Evolutionary conservation across 2,113 vertebrate genomes (phyloP).

Genomic region (Sinocyclocheilus anshuiensis): DNA sequence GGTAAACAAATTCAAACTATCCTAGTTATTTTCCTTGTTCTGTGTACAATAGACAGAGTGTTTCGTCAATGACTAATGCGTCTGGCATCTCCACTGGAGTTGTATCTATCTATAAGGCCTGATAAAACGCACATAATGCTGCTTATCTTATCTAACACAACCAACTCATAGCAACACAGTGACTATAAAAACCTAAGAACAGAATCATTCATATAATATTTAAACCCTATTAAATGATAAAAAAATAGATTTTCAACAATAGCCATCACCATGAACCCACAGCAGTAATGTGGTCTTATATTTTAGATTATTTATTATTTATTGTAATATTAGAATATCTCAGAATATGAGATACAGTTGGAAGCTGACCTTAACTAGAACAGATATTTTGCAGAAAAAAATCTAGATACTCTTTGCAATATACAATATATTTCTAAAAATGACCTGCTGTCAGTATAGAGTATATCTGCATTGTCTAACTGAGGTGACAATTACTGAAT

Average conservation of each 20-base stretch:
- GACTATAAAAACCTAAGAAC: conserved; percentile 5
- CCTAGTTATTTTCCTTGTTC: conserved; percentile 25
- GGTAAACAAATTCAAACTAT: background rate
- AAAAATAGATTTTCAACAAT: background rate
- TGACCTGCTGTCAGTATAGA: background rate
- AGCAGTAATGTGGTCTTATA: background rate
- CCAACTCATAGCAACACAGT: conserved; percentile 11
- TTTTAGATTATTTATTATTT: background rate
- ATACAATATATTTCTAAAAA: background rate
- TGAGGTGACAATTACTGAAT: background rate
- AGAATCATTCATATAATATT: background rate
- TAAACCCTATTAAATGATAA: background rate
- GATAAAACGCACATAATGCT: conserved; percentile 38
- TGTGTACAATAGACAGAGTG: conserved; percentile 20
- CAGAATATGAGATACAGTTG: background rate
- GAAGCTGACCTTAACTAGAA: background rate
- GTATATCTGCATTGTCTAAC: background rate
- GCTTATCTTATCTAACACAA: conserved; percentile 29
- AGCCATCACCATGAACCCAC: background rate
- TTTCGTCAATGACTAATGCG: conserved; percentile 42
- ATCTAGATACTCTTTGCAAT: background rate
- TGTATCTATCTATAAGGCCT: conserved; percentile 39
- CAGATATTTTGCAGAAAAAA: background rate
- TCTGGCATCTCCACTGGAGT: conserved; percentile 43
- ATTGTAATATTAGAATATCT: background rate